Conservation (phyloP, 2,113 vertebrate species). For the human (Homo sapiens) region GRCh38 chr2:215458501-215459000, state of each 20-base stretch:
- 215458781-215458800: slow-evolving; percentile 39
- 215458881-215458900: not conserved
- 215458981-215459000: not conserved
- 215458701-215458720: not conserved
- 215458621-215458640: slow-evolving; percentile 14
- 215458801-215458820: not conserved
- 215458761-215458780: slow-evolving; percentile 44
- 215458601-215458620: not conserved
- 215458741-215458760: slow-evolving; percentile 34
- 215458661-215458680: not conserved
- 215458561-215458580: not conserved
- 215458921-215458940: not conserved
- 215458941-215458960: not conserved
- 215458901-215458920: not conserved
- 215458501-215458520: not conserved
- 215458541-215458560: not conserved
- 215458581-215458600: not conserved
- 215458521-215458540: accelerated
- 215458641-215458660: not conserved
- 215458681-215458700: not conserved
- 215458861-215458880: not conserved
- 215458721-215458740: not conserved
- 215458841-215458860: not conserved
- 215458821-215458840: not conserved
- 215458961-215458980: not conserved